These are phyloP conservation scores for Typhlichthys eigenmanni DNA, from an alignment of 2,797 vertebrate species.

Conservation along the genomic window DNA sequence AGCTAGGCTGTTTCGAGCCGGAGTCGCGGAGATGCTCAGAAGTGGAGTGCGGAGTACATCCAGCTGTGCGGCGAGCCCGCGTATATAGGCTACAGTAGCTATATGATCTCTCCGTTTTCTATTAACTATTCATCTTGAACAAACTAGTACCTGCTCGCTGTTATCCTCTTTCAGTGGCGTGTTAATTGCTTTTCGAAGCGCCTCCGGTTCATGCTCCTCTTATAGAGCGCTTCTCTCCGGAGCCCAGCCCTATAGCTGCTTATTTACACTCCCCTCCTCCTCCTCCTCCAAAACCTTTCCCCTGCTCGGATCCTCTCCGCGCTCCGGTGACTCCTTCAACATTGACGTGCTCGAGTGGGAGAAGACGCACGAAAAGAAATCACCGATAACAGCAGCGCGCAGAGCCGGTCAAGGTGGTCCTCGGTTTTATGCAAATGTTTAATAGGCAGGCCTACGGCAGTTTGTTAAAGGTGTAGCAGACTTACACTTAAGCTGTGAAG, in stretches of 20 bases:
- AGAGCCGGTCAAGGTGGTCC: too few species aligned
- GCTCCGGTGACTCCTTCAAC: conserved; percentile 69
- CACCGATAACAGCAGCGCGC: too few species aligned
- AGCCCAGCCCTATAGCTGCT: conserved; percentile 14
- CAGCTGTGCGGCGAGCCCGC: conserved; percentile 3
- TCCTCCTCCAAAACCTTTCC: conserved; percentile 33
- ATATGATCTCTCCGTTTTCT: background rate
- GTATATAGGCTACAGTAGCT: background rate
- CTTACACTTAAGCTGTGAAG: too few species aligned
- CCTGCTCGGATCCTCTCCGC: conserved; percentile 18
- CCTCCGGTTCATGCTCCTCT: conserved; percentile 55
- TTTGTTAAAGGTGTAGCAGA: too few species aligned
- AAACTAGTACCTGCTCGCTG: background rate
- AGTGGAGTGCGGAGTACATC: background rate
- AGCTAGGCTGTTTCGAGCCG: conserved; percentile 36
- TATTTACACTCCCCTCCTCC: conserved; percentile 41
- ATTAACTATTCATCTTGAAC: conserved; percentile 43
- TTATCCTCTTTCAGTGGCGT: conserved; percentile 25
- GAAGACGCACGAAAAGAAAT: conserved; percentile 34
- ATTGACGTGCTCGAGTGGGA: conserved; percentile 66
- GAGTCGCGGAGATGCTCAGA: conserved; percentile 19
- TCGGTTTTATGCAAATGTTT: too few species aligned
- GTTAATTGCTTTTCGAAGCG: conserved; percentile 55
- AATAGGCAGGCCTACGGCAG: too few species aligned
- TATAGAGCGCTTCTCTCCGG: conserved; percentile 62